Base-by-base conservation (phyloP, 1,140 invertebrate species). In the Homalodisca vitripennis region DNA sequence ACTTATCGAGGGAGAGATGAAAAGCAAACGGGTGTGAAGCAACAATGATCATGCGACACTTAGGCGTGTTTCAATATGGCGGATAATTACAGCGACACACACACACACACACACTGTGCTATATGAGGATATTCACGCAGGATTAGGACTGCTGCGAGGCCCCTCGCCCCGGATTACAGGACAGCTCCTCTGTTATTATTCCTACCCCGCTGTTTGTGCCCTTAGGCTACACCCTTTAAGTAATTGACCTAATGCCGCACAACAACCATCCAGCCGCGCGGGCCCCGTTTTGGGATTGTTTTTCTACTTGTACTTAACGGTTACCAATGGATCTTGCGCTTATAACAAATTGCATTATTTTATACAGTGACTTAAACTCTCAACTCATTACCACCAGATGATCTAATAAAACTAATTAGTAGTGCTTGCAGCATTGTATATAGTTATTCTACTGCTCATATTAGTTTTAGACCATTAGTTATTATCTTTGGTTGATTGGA, bases 141-240 rank as follows among this genome's bases (percentile, higher is more conserved):
- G n/a, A n/a, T n/a, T n/a, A n/a, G n/a, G n/a, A n/a, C n/a, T n/a
- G n/a, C n/a, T n/a, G n/a, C n/a, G n/a, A n/a, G n/a, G n/a, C n/a
- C n/a, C 34, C 34, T 6, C 6, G 34, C 6, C 6, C 34, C 34
- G 48, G 48, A 51, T 51, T 20, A 51, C 48, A 14, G 48, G 48
- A 10, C 48, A 41, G n/a, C n/a, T n/a, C n/a, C 48, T n/a, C n/a
- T 51, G 48, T 51, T 10, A n/a, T 51, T 3, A 14, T 20, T 22
- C n/a, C 3, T 51, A 3, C 48, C 17, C 14, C 48, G 6, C 34
- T 17, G 17, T 10, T 17, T 17, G 6, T 17, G 34, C 48, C 48
- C 48, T 51, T 20, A 14, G 22, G 48, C 17, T 51, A 51, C 48
- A 51, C 48, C 48, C 48, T 51, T 51, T 51, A n/a, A 51, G 48